Evolutionary conservation across 2,113 vertebrate genomes (phyloP), one percentile per base, ranked within the genome.

Genomic region (Charina bottae): DNA sequence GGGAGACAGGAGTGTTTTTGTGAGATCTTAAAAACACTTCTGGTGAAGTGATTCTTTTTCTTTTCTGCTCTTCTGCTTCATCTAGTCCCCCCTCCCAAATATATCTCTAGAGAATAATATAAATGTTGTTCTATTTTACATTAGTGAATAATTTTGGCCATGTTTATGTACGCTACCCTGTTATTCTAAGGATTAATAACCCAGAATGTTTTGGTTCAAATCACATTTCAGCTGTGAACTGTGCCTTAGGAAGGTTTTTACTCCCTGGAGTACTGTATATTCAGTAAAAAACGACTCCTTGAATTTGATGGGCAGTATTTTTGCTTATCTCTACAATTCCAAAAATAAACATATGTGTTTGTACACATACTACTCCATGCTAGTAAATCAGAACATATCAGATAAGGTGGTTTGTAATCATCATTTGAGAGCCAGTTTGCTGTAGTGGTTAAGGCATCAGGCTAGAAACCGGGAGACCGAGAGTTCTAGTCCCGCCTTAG

Each of bases 11-110:
- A 93, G 26, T 93, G 68, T 64, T 42, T 15, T 2, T 3, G 3
- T 88, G 37, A 92, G 92, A 46, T 84, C 1, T 33, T 90, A 54
- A 59, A 87, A 87, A 60, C 0, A 92, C 89, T 95, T 37, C 6
- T 89, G 33, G 55, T 90, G 90, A 42, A 26, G 10, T 89, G 42
- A 72, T 49, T 15, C 56, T 60, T 26, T 54, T 49, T 78, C 60
- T 7, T 26, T 88, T 84, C 58, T 90, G 2, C 17, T 42, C 42
- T 42, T 37, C 37, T 78, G 17, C 42, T 78, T 78, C 72, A 78
- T 49, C 49, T 49, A 49, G 64, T 86, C 49, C 15, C 33, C 89
- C 8, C 4, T 90, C 90, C 62, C 28, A 55, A 28, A 1, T 4
- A 17, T 42, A 13, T 85, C 5, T 54, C 54, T 85, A 2, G 28